Base-by-base conservation (phyloP, 2,113 vertebrate genomes). In the Neopipo cinnamomea region DNA sequence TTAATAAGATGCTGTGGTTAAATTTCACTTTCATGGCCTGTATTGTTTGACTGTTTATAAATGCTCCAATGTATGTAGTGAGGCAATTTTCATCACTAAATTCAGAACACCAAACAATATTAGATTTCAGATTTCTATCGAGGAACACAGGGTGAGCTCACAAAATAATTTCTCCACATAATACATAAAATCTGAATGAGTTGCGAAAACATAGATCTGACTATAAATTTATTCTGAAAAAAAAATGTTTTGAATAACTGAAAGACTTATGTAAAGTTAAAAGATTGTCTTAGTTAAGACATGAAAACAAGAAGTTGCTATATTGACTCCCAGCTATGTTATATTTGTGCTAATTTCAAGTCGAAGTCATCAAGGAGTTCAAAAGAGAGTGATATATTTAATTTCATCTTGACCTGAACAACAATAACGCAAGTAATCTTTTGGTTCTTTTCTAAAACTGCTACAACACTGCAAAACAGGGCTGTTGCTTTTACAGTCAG, bases 361-460 rank as follows among this genome's bases (percentile, higher is more conserved):
- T 79, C 49, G 8, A 86, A 68, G 79, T 63, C 42, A 74, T 61
- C 62, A 70, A 80, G 56, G 47, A 66, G 53, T 71, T 91, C 35
- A 42, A 59, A 70, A 83, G n/a, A 65, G 21, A 76, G 21, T 47
- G 56, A 49, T 37, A 27, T 39, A 52, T 62, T 41, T 80, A 16
- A 83, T 89, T 96, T 92, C 20, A 46, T 83, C 93, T 93, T 91
- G 44, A 90, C 50, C 91, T 82, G 31, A 88, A 78, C 44, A 83
- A 52, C 76, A 88, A 50, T 88, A 88, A 71, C 17, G 71, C 46
- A 49, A 21, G 28, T n/a, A 74, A 27, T 77, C 33, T 90, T 91
- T 65, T 88, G 47, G 35, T 94, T 93, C 27, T 72, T 81, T 85
- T 68, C 85, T 88, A 56, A 72, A 96, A 31, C 73, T 90, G 46